Evolutionary conservation across 2,888 invertebrate genomes (phyloP), one percentile per base, ranked within the genome.

Genomic region (Mellilla xanthometata): DNA sequence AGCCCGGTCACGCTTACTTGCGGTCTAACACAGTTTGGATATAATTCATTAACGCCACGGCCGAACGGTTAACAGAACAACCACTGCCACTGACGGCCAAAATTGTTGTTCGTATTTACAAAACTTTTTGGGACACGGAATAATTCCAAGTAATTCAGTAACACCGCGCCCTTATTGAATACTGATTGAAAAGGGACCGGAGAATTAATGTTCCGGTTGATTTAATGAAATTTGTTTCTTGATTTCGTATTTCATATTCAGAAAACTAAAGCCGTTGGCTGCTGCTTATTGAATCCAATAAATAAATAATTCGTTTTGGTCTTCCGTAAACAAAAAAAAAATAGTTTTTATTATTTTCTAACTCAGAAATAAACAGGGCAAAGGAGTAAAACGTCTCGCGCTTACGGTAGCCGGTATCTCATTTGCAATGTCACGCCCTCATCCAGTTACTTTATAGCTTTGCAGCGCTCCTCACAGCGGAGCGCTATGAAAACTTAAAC

Each of bases 1-100:
- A 44, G 39, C 52, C 54, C 39, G 34, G 60, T 67, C 67, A 70
- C 48, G 54, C 46, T 65, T 62, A 66, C 68, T 67, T 61, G 70
- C 62, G 57, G 59, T 56, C 59, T 52, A 58, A 43, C 56, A 52
- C 58, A 49, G 52, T 54, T 60, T 36, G 54, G 57, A 36, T 52
- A 60, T 62, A 65, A 69, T 67, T 69, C 61, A 55, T 58, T 53
- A 58, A 52, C 52, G 49, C 43, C 36, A 43, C 56, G 48, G 43
- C 34, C 35, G 42, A 48, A 52, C 52, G 35, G 35, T 44, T 49
- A 52, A 49, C 52, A 51, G 43, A 53, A 51, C 51, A 43, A 49
- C 51, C 57, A 49, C 58, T 49, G 53, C 44, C 50, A 58, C 49
- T 63, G 59, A 57, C 62, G 59, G 54, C 48, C 51, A 57, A 54